These are phyloP conservation scores for Ameiurus melas DNA, from an alignment of 2,113 vertebrate genomes.

Conservation along the genomic window DNA sequence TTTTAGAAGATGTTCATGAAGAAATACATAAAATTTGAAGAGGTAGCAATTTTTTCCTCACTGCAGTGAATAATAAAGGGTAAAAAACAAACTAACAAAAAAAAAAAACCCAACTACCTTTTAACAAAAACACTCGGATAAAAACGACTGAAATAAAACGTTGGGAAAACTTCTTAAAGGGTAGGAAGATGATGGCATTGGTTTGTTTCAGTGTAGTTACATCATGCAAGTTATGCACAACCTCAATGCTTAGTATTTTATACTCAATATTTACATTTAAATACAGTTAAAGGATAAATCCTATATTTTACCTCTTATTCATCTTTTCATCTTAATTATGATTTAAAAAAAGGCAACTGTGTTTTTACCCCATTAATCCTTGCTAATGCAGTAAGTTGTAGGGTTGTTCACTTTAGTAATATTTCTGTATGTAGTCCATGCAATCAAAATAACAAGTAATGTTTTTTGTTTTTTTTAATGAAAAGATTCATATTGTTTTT, in stretches of 20 bases:
- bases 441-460: neutral
- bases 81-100: too few species aligned
- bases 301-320: neutral
- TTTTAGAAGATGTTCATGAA: neutral
- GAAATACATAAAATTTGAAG: neutral
- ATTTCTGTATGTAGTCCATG: too few species aligned
- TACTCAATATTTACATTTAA: neutral
- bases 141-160: neutral
- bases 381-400: neutral
- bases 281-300: neutral
- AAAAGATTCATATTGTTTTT: neutral
- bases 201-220: neutral
- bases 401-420: too few species aligned
- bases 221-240: neutral
- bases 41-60: neutral
- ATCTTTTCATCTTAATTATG: neutral
- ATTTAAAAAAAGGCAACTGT: neutral
- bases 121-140: neutral
- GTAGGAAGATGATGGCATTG: neutral
- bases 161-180: neutral
- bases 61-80: neutral
- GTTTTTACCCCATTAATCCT: neutral
- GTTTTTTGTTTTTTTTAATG: neutral
- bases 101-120: neutral
- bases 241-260: neutral